Evolutionary conservation across 1,140 invertebrate species (phyloP).

Genomic region (Cecropterus lyciades): DNA sequence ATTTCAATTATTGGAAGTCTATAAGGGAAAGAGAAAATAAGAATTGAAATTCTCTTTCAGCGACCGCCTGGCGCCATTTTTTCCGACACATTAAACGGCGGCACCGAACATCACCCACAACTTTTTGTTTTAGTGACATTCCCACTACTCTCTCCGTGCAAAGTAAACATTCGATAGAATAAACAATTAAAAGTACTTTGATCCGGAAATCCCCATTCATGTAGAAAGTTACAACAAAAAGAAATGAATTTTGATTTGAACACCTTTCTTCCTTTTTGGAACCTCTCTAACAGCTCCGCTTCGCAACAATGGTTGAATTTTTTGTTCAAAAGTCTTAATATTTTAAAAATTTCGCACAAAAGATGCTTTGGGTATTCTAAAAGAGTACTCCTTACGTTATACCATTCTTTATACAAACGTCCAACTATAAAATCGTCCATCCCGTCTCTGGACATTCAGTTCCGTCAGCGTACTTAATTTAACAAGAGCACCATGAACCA

Average conservation of each 20-base stretch:
- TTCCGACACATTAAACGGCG: slow-evolving; percentile 40
- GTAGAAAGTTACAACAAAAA: too few species aligned
- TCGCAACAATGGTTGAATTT: not conserved
- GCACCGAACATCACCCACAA: slow-evolving; percentile 27
- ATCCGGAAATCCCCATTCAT: not conserved
- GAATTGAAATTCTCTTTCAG: slow-evolving; percentile 22
- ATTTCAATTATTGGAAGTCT: slow-evolving; percentile 14
- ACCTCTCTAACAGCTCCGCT: too few species aligned
- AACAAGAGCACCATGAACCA: not conserved
- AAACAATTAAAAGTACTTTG: not conserved
- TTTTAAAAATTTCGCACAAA: not conserved
- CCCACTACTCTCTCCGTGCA: slow-evolving; percentile 27
- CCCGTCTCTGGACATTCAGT: too few species aligned
- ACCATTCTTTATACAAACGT: too few species aligned
- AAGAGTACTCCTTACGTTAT: too few species aligned
- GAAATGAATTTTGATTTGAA: not conserved
- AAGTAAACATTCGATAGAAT: slow-evolving; percentile 8
- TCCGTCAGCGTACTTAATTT: too few species aligned
- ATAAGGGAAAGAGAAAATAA: not conserved
- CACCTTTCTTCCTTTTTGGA: not conserved
- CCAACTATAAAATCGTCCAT: too few species aligned
- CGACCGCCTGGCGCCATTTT: slow-evolving; percentile 29
- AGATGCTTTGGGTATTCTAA: not conserved
- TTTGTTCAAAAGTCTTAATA: not conserved
- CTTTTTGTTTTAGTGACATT: slow-evolving; percentile 31